These are phyloP conservation scores for Sebastes steindachneri DNA, from an alignment of 2,797 vertebrate genomes.

Conservation along the genomic window DNA sequence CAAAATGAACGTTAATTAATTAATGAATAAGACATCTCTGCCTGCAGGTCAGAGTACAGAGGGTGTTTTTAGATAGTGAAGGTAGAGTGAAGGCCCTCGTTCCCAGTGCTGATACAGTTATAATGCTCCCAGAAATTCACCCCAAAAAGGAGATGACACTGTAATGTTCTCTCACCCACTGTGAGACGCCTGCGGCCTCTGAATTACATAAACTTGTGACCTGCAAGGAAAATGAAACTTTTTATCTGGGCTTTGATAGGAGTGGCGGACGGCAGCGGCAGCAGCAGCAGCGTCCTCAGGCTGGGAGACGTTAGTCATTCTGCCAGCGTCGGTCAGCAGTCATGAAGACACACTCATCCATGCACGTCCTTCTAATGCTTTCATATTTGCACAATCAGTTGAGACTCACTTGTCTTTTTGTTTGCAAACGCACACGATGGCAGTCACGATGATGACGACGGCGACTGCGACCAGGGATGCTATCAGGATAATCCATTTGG, in stretches of 20 bases:
- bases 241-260: neutral
- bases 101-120: neutral
- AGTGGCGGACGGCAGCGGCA: neutral
- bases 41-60: neutral
- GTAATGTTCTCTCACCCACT: constrained; percentile 32
- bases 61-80: neutral
- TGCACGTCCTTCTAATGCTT: no score
- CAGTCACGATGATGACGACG: constrained; percentile 40
- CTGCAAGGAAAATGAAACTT: constrained; percentile 45
- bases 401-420: constrained; percentile 62
- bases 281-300: no score
- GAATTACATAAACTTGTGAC: constrained; percentile 56
- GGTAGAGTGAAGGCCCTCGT: neutral
- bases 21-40: no score
- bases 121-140: constrained; percentile 13
- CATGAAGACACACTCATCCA: neutral
- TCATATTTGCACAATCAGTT: neutral
- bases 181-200: constrained; percentile 11
- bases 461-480: constrained; percentile 69
- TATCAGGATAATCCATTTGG: constrained; percentile 75
- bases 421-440: constrained; percentile 62
- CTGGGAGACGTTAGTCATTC: no score
- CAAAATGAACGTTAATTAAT: neutral
- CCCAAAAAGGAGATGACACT: neutral
- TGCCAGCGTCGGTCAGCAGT: neutral